Evolutionary conservation across 2,888 invertebrate genomes (phyloP).

Genomic region (Protula sp.): DNA sequence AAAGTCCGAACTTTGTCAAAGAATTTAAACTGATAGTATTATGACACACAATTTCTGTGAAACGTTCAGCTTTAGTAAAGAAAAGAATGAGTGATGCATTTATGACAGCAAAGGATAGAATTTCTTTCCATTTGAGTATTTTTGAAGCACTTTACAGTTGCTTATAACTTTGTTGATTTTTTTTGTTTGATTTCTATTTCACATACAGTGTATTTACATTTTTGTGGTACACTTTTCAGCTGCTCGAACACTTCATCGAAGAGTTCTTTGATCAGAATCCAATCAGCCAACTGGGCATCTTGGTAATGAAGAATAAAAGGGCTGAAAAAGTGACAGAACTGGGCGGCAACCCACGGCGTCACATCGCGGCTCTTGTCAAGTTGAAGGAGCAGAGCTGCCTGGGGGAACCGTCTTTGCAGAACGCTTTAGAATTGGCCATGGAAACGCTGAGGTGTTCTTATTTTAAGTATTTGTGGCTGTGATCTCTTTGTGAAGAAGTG

Average conservation of each 20-base stretch:
- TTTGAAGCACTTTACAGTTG: no score
- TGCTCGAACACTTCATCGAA: conserved; percentile 86
- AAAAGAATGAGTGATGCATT: no score
- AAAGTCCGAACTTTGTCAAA: no score
- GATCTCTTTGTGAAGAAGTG: no score
- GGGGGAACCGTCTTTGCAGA: conserved; percentile 95
- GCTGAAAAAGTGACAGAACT: conserved; percentile 89
- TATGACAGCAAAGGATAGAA: no score
- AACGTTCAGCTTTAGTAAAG: no score
- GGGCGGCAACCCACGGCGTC: conserved; percentile 59
- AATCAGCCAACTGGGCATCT: conserved; percentile 90
- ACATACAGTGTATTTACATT: not conserved
- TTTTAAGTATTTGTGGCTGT: conserved; percentile 10
- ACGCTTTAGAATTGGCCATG: conserved; percentile 82
- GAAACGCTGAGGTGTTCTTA: conserved; percentile 73
- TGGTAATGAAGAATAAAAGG: conserved; percentile 84
- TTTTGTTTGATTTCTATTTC: no score
- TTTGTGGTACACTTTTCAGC: conserved; percentile 60
- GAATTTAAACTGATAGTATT: no score
- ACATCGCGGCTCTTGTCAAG: conserved; percentile 53
- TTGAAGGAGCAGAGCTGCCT: conserved; percentile 64
- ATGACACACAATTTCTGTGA: no score
- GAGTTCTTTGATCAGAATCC: conserved; percentile 99
- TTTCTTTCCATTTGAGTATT: no score
- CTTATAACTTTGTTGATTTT: no score